Evolutionary conservation across 1,140 invertebrate genomes (phyloP), one percentile per base, ranked within the genome.

Genomic region (Drepana arcuata): DNA sequence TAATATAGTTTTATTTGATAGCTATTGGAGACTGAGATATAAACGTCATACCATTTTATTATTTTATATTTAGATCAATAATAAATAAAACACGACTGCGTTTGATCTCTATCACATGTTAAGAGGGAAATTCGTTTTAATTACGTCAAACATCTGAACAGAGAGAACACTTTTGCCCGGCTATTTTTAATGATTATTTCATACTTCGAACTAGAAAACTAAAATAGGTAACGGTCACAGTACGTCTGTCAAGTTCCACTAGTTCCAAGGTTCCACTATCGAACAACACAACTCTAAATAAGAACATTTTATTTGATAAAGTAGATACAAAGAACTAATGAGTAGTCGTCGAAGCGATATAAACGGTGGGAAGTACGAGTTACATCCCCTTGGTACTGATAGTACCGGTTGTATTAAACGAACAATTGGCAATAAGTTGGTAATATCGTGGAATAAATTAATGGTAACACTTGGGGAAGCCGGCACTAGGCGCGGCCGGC

Each of bases 401-500:
- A 33, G 39, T 41, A 38, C 51, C 41, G 21, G 23, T 30, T 23
- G 30, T 14, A 26, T 11, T 36, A 47, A 41, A 35, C 36, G 37
- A 47, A 18, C 16, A 38, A 40, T 47, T 5, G 4, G 4, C 18
- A 42, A 52, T 52, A 39, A 43, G 49, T 51, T 51, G 52, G 41
- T 51, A 49, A 57, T 59, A 53, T 34, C 23, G 40, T 46, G 11
- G 34, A 54, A 45, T 49, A 55, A 65, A 59, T 72, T 70, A 68
- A 64, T 64, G 63, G 67, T 69, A 65, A 65, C 67, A 67, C 68
- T 61, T 60, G 33, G 56, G 23, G 55, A 52, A 43, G 47, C 39
- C 28, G 54, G 62, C 35, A 56, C 61, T 51, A 38, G 30, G 15
- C 12, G 38, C 34, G 34, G 34, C 32, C 27, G 40, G 32, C 43